phyloP scores from a whole-genome alignment of 1,140 invertebrate genomes.

The Drosophila nikananu region DNA sequence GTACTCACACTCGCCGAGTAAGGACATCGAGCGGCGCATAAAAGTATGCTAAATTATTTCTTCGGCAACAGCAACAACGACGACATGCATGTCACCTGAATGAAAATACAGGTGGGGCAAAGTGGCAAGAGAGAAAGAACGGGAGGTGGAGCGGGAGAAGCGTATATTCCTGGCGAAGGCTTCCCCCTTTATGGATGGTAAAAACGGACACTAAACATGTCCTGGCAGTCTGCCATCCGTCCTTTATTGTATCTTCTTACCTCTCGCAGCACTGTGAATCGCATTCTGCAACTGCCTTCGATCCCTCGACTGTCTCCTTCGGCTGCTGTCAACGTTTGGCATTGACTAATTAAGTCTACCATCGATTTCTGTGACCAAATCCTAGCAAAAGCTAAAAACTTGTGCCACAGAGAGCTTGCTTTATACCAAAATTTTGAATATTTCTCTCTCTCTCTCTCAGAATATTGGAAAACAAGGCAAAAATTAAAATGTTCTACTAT shows the following conservation, averaged over 20 bases:
- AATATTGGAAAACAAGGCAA: constrained; percentile 8
- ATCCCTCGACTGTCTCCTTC: constrained; percentile 26
- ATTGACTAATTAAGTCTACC: constrained; percentile 48
- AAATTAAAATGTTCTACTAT: constrained; percentile 14
- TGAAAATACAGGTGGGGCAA: constrained; percentile 1
- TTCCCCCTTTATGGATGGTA: constrained; percentile 29
- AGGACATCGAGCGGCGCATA: constrained; percentile 9
- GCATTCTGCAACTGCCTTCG: constrained; percentile 35
- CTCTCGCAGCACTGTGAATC: constrained; percentile 19
- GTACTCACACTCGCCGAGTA: background rate
- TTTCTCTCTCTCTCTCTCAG: background rate
- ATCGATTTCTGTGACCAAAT: constrained; percentile 32
- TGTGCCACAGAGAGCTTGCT: too few relatives aligned
- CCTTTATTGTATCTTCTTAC: constrained; percentile 28
- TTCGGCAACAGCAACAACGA: constrained; percentile 19
- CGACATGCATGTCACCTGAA: constrained; percentile 24
- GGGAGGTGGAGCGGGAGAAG: background rate
- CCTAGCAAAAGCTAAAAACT: background rate
- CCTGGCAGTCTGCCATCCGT: constrained; percentile 45
- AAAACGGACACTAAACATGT: constrained; percentile 48
- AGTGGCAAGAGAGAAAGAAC: background rate
- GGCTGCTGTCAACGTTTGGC: constrained; percentile 37
- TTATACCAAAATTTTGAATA: background rate
- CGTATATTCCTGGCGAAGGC: constrained; percentile 12
- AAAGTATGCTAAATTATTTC: constrained; percentile 64